A percentile compares a stretch with the other conserved stretches of the same genome.
These are phyloP conservation scores for Brachionus asplanchnoidis DNA, from an alignment of 1,140 invertebrate genomes.

Conservation along the genomic window DNA sequence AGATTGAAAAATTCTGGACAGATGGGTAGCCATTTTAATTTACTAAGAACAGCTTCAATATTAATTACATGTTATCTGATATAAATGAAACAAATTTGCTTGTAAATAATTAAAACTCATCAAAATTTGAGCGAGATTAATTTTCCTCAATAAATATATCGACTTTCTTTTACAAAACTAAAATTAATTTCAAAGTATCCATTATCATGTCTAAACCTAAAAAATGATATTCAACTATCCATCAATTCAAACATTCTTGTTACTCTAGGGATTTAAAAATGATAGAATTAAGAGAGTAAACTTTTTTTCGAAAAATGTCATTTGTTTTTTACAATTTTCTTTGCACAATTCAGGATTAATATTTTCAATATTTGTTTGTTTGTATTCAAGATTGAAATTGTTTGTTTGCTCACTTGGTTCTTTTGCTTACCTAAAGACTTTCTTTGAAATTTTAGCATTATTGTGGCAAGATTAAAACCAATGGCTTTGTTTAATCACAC, in stretches of 20 bases:
- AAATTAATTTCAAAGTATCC: background rate
- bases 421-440: background rate
- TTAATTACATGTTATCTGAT: conserved; percentile 16
- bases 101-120: background rate
- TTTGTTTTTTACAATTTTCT: background rate
- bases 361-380: conserved; percentile 21
- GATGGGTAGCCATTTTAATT: background rate
- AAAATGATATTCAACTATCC: background rate
- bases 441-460: background rate
- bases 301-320: conserved; percentile 6
- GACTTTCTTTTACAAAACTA: background rate
- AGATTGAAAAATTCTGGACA: background rate
- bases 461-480: background rate
- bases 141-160: background rate
- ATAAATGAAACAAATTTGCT: background rate
- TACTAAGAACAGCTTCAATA: background rate
- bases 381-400: background rate
- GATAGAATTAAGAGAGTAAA: background rate
- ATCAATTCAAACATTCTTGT: background rate
- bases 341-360: background rate
- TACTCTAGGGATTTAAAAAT: background rate
- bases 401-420: background rate
- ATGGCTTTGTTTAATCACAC: conserved; percentile 12
- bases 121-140: background rate
- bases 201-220: background rate